Base-by-base conservation (phyloP, 2,888 invertebrate species). In the Campoletis raptor region DNA sequence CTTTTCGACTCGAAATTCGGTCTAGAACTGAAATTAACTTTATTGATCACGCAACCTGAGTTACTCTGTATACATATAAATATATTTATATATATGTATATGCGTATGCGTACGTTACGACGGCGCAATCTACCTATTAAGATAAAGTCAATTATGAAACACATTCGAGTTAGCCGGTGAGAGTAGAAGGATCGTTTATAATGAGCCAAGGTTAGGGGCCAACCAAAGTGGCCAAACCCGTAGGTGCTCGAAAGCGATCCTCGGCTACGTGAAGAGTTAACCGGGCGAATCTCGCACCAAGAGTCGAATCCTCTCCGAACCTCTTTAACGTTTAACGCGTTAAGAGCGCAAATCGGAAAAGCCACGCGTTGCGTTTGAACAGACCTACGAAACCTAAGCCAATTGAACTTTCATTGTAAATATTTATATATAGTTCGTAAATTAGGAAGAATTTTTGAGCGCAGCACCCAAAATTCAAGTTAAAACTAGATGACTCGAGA, bases 81-180 rank as follows among this genome's bases (percentile, higher is more conserved):
- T 48, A 72, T 72, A 72, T 72, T 18, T 30, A 72, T 48, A 72
- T 48, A 72, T 48, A 48, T 72, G 66, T 48, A 66, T 36, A 37
- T 81, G 83, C 78, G 30, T 42, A 70, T 79, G 66, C 74, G 87
- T 83, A 81, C 89, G 89, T 85, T 87, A 83, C 87, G 88, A 88
- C 78, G 88, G 90, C 89, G 89, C 88, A 85, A 89, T 89, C 83
- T 91, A 92, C 89, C 90, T 90, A 80, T 92, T 92, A 91, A 92
- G 90, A 91, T 90, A 92, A 92, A 92, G 92, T 92, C 92, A 92
- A 92, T 92, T 92, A 92, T 91, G 85, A 90, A 79, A 83, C 37
- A 86, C 81, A 84, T 82, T 84, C 86, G 86, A 79, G 74, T 79
- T 83, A 84, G 76, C 76, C n/a, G 81, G 69, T 30, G 69, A 81